Evolutionary conservation across 2,888 invertebrate genomes (phyloP).

Genomic region (Latrodectus elegans): DNA sequence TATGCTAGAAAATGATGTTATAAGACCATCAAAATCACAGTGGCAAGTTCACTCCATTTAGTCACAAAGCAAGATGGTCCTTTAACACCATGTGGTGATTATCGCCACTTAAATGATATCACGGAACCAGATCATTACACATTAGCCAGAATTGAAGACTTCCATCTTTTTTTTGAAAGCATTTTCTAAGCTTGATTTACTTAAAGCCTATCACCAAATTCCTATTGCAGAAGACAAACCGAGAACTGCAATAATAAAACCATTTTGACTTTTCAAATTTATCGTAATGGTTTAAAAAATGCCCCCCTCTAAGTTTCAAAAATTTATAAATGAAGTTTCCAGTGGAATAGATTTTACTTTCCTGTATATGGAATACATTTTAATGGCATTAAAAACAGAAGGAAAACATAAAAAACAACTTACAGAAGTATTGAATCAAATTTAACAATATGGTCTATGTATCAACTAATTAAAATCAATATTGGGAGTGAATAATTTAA

Average conservation of each 20-base stretch:
- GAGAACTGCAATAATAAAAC: conserved; percentile 35
- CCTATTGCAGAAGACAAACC: background rate
- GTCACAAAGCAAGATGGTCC: conserved; percentile 30
- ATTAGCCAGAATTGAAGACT: conserved; percentile 13
- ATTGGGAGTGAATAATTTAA: conserved; percentile 10
- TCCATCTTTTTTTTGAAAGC: background rate
- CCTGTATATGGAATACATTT: background rate
- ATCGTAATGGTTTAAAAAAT: conserved; percentile 24
- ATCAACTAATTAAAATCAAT: conserved; percentile 49
- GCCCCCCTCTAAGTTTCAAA: conserved; percentile 15
- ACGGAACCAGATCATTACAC: conserved; percentile 38
- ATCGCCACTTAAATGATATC: conserved; percentile 24
- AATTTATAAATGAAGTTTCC: conserved; percentile 14
- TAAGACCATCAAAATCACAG: background rate
- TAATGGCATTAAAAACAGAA: background rate
- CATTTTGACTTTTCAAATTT: conserved; percentile 27
- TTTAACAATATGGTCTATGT: background rate
- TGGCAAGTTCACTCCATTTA: conserved; percentile 43
- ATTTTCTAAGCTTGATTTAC: conserved; percentile 12
- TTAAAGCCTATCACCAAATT: conserved; percentile 5
- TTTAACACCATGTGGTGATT: conserved; percentile 37
- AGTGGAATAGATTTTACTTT: conserved; percentile 15
- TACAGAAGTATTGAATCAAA: conserved; percentile 7
- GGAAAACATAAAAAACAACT: conserved; percentile 27
- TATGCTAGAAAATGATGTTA: conserved; percentile 8